phyloP scores from a whole-genome alignment of 2,113 vertebrate genomes.

The Hippocampus zosterae region DNA sequence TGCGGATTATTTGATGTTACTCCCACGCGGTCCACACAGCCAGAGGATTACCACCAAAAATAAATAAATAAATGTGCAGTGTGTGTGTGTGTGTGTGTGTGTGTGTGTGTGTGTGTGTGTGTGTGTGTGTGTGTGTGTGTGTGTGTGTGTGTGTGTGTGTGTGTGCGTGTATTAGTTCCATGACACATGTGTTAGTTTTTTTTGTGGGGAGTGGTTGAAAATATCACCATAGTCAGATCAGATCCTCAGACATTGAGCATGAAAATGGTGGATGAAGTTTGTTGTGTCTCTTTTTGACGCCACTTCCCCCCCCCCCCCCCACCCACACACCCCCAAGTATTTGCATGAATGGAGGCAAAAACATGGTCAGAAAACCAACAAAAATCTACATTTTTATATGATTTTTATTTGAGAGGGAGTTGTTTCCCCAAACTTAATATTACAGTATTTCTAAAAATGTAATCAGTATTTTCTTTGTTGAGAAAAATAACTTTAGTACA shows the following conservation, averaged over 20 bases:
- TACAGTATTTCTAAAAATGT: no score
- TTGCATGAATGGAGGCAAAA: not conserved
- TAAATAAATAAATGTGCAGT: not conserved
- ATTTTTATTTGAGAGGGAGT: no score
- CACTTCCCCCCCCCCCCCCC: no score
- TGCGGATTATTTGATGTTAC: constrained; percentile 54
- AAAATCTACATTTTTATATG: not conserved
- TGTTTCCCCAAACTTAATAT: no score
- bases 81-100: constrained; percentile 5
- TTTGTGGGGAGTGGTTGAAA: not conserved
- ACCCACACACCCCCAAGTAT: no score
- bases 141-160: not conserved
- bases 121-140: not conserved
- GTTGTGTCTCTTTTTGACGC: not conserved
- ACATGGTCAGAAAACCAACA: not conserved
- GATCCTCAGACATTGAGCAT: not conserved
- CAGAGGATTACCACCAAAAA: constrained; percentile 54
- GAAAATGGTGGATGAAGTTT: not conserved
- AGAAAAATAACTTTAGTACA: no score
- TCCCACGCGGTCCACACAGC: constrained; percentile 40
- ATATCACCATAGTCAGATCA: constrained; percentile 1
- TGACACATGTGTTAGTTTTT: not conserved
- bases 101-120: not conserved
- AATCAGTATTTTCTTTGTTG: no score
- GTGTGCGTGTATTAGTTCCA: constrained; percentile 21